Conservation (phyloP, 2,797 vertebrate genomes). For the Diplodus puntazzo region DNA sequence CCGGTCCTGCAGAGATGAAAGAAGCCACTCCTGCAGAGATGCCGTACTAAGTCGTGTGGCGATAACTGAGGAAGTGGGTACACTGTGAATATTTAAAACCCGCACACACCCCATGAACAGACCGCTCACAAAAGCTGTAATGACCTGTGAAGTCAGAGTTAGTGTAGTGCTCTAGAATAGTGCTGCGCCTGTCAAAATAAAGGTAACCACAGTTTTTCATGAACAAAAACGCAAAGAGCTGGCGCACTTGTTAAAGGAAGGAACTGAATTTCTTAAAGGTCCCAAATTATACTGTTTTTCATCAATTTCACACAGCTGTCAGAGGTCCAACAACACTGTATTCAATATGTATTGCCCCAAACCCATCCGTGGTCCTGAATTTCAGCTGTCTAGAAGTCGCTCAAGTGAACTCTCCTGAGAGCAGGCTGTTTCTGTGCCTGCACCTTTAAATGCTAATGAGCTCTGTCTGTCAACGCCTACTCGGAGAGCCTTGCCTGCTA, state of each 20-base stretch:
- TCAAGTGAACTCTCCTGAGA: too few relatives aligned
- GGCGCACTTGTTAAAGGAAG: background rate
- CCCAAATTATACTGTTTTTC: too few relatives aligned
- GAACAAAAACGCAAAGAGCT: background rate
- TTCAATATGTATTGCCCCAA: too few relatives aligned
- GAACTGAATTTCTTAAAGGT: background rate
- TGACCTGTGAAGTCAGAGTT: constrained; percentile 29
- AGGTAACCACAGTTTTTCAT: background rate
- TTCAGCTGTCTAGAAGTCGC: too few relatives aligned
- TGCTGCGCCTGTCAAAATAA: background rate
- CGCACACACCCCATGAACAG: constrained; percentile 27
- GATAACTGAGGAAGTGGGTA: constrained; percentile 32
- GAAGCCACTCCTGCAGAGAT: constrained; percentile 39
- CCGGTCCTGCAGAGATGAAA: constrained; percentile 66
- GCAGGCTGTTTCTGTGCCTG: too few relatives aligned
- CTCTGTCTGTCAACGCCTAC: too few relatives aligned
- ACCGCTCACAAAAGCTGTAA: constrained; percentile 42
- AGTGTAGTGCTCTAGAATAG: constrained; percentile 8
- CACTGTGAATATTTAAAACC: constrained; percentile 46
- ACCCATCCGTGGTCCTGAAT: too few relatives aligned
- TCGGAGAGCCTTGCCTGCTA: too few relatives aligned
- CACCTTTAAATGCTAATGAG: too few relatives aligned
- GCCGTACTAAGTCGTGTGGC: constrained; percentile 33
- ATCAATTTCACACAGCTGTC: too few relatives aligned
- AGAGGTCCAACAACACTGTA: too few relatives aligned